Base-by-base conservation (phyloP, 2,113 vertebrate species). In the Phaetusa simplex region DNA sequence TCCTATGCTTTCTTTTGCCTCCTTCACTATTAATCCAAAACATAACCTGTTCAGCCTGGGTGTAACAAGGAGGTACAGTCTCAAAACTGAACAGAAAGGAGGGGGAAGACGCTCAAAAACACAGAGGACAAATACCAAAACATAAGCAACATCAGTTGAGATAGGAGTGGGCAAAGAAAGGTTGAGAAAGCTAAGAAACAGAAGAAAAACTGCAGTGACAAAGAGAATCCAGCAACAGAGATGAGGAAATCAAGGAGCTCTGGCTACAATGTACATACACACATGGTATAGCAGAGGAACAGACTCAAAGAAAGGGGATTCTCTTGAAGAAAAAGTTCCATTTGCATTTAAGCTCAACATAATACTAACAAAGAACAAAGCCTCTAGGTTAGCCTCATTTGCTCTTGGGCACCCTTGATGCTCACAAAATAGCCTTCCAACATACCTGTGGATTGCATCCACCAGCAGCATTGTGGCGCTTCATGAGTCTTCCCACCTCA, bases 401-500 rank as follows among this genome's bases (percentile, higher is more conserved):
- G 42, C 27, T 67, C 36, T 11, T 8, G 14, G 50, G 24, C 20
- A 72, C 8, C 16, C 29, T 18, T 42, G 27, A 45, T 3, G 14
- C 24, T 61, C 58, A 50, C 53, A 49, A 34, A 88, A 82, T 0
- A 73, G 27, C 36, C 27, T 62, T 34, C 52, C 52, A 88, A 70
- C 56, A 6, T 97, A 99, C 99, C 98, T 99, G 99, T 30, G 97
- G 90, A 90, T 98, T 98, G 73, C 90, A 96, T 13, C 98, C 97
- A 85, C 98, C 98, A 74, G 82, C 65, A 72, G 95, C 84, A n/a
- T 42, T 82, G 93, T 85, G 98, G 82, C 88, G 62, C 58, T 98
- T 98, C 0, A 52, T 98, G 65, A 99, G 91, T 77, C 98, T 98
- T 82, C 98, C 97, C 70, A 90, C n/a, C 21, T 95, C 93, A 42